Base-by-base conservation (phyloP, 2,113 vertebrate species). In the Psittacus erithacus region DNA sequence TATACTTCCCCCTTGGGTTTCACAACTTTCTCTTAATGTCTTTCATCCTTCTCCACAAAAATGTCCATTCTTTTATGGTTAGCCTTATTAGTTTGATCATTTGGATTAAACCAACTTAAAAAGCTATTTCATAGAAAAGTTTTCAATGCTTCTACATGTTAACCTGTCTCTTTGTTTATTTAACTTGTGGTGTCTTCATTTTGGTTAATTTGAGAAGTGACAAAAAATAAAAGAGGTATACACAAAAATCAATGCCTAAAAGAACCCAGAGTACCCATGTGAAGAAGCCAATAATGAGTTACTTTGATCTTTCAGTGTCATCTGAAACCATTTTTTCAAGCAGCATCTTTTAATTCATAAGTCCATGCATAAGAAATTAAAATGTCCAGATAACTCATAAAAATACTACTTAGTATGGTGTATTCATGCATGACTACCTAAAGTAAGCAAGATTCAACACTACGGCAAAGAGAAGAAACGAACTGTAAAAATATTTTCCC, bases 401-500 rank as follows among this genome's bases (percentile, higher is more conserved):
- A 75, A 50, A 24, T 43, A 43, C 67, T 70, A 67, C 39, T 96
- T 92, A 77, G 55, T 38, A 65, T 0, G 2, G 20, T 60, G 44
- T 64, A 82, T 41, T 84, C 59, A 67, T 84, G 62, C 68, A 55
- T 68, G 43, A 69, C 41, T 75, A 90, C 80, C 74, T 49, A 82
- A 95, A 82, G 64, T 62, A 83, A 89, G 65, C 43, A 91, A 97
- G 84, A 91, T 52, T 81, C 63, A 87, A 62, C 17, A 87, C 46
- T 77, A 86, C 8, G 27, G 33, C 29, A 80, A 88, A 93, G 75
- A 90, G 88, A 95, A 89, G 57, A 90, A 97, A 94, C 88, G 25
- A 95, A 92, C 22, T 43, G 16, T 53, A 92, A 96, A 92, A 93
- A 63, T 59, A 86, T 55, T 96, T 96, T 85, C 60, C 53, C 63